A percentile compares a stretch with the other conserved stretches of the same genome.
These are phyloP conservation scores for Glossosoma conforme DNA, from an alignment of 1,140 invertebrate species.

Conservation along the genomic window DNA sequence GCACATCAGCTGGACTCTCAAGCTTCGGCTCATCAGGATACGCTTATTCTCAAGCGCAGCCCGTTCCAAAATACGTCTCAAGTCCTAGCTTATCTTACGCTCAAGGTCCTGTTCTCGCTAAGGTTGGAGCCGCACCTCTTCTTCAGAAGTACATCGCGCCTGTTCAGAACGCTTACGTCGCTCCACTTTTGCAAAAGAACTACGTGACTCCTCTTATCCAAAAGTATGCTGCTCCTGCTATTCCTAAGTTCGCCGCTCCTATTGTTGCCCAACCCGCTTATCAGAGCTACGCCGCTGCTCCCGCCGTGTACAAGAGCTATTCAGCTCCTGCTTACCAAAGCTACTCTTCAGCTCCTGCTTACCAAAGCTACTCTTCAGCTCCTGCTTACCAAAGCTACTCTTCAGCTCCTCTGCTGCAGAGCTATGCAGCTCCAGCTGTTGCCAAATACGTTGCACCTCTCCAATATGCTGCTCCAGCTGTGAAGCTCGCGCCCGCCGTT, in stretches of 20 bases:
- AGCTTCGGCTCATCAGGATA: constrained; percentile 24
- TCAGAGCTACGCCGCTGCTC: constrained; percentile 10
- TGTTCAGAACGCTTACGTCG: constrained; percentile 32
- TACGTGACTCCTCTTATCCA: constrained; percentile 34
- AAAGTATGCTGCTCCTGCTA: constrained; percentile 34
- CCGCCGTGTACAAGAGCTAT: constrained; percentile 27
- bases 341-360: constrained; percentile 12
- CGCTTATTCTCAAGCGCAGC: constrained; percentile 1
- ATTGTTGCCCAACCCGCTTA: constrained; percentile 4
- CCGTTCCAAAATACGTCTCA: constrained; percentile 14
- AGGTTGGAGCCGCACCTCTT: constrained; percentile 45
- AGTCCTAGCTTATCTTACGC: constrained; percentile 34
- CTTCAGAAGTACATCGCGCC: constrained; percentile 42
- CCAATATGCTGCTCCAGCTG: constrained; percentile 31
- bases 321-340: constrained; percentile 5
- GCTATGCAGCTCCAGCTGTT: constrained; percentile 17
- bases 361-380: constrained; percentile 23
- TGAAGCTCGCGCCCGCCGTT: constrained; percentile 37
- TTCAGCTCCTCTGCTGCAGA: constrained; percentile 30
- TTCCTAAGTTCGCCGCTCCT: constrained; percentile 31
- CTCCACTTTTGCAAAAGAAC: constrained; percentile 35
- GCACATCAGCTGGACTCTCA: constrained; percentile 45
- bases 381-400: constrained; percentile 32
- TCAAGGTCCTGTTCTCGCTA: constrained; percentile 46
- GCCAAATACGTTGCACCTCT: constrained; percentile 16